Percentiles rank a stretch among this genome's conserved stretches.
Evolutionary conservation across 2,888 invertebrate genomes (phyloP).

Genomic region (Dasypolia templi): DNA sequence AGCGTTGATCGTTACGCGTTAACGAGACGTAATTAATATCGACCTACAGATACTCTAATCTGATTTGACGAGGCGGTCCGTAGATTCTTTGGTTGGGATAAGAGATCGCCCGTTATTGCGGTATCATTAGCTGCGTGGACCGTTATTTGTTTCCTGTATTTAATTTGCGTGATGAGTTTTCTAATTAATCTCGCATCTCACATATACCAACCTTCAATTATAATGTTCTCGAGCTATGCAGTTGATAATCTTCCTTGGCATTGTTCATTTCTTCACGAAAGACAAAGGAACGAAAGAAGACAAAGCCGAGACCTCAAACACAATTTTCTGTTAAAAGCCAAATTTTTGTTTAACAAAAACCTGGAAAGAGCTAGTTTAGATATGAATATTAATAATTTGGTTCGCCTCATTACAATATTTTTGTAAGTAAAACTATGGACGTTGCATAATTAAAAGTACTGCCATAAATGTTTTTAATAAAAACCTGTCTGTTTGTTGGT

Average conservation of each 20-base stretch:
- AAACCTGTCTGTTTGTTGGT: constrained; percentile 35
- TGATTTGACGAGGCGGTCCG: constrained; percentile 43
- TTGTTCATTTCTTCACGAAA: constrained; percentile 12
- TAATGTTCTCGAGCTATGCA: not conserved
- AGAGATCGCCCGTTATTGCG: constrained; percentile 36
- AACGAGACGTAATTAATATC: constrained; percentile 67
- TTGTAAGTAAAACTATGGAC: constrained; percentile 55
- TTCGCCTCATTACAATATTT: constrained; percentile 58
- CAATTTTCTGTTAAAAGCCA: constrained; percentile 5
- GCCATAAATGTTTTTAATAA: constrained; percentile 61
- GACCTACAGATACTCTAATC: constrained; percentile 51
- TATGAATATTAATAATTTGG: constrained; percentile 57
- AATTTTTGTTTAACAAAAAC: constrained; percentile 4
- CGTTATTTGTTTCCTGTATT: constrained; percentile 21
- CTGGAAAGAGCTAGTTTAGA: constrained; percentile 18
- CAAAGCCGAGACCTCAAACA: constrained; percentile 8
- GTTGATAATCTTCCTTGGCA: not conserved
- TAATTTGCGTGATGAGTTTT: constrained; percentile 9
- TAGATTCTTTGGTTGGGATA: constrained; percentile 31
- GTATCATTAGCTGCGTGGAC: constrained; percentile 24
- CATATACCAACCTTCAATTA: not conserved
- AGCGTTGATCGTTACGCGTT: constrained; percentile 74
- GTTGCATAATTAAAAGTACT: constrained; percentile 58
- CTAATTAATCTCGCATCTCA: not conserved
- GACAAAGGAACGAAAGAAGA: not conserved